A percentile compares a stretch with the other conserved stretches of the same genome.
Conservation (phyloP, 2,888 invertebrate species). For the Brassicogethes aeneus region DNA sequence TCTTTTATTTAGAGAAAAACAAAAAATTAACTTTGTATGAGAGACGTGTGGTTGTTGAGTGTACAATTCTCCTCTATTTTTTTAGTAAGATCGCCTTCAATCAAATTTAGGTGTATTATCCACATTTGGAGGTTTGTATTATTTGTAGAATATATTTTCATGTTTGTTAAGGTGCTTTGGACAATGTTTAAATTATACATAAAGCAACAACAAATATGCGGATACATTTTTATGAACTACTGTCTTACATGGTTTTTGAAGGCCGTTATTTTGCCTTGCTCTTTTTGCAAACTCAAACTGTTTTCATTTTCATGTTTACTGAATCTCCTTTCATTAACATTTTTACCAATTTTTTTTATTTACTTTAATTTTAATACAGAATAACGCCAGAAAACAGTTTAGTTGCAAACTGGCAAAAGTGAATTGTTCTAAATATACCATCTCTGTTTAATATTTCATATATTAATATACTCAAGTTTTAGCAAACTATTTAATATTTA, state of each 20-base stretch:
- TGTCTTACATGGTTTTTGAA: no score
- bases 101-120: slow-evolving; percentile 11
- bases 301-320: neutral
- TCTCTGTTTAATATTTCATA: neutral
- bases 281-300: neutral
- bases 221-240: no score
- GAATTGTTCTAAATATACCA: no score
- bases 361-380: no score
- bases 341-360: neutral
- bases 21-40: slow-evolving; percentile 8
- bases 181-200: slow-evolving; percentile 10
- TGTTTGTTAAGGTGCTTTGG: slow-evolving; percentile 21
- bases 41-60: slow-evolving; percentile 13
- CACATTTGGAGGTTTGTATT: slow-evolving; percentile 13
- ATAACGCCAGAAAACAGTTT: no score
- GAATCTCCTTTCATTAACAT: slow-evolving; percentile 1
- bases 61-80: slow-evolving; percentile 7
- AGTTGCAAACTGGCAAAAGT: no score
- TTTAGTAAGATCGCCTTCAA: slow-evolving; percentile 10
- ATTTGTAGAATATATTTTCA: slow-evolving; percentile 19
- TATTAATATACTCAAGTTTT: no score
- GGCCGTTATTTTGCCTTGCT: no score
- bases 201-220: neutral
- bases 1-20: slow-evolving; percentile 10
- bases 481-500: no score